These are phyloP conservation scores for Eupeodes corollae DNA, from an alignment of 1,140 invertebrate species.

Conservation along the genomic window DNA sequence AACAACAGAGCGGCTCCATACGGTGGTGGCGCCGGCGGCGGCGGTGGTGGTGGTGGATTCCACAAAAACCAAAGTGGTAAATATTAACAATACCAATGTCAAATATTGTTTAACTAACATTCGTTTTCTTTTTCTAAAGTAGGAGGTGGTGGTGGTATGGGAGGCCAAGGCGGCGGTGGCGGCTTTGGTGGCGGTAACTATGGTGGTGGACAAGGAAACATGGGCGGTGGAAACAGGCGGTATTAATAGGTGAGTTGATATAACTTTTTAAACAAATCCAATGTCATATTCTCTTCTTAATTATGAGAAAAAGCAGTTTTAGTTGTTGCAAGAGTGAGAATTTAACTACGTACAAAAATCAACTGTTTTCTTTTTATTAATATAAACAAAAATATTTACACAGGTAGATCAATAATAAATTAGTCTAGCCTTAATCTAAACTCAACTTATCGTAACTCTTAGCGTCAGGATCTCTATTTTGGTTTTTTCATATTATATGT, in stretches of 20 bases:
- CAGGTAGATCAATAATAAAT: too few species aligned
- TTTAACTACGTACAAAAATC: too few species aligned
- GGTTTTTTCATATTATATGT: too few species aligned
- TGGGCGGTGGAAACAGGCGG: constrained; percentile 34
- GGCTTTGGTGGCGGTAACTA: constrained; percentile 24
- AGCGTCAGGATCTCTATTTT: too few species aligned
- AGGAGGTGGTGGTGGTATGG: constrained; percentile 32
- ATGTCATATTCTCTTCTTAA: too few species aligned
- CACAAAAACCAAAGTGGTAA: neutral
- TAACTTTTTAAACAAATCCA: too few species aligned
- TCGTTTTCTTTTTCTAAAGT: constrained; percentile 7
- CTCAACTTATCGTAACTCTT: too few species aligned
- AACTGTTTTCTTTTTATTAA: too few species aligned
- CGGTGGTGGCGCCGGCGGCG: constrained; percentile 29
- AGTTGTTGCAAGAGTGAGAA: too few species aligned
- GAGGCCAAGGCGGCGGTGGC: constrained; percentile 33
- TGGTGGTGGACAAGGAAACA: constrained; percentile 6
- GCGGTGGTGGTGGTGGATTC: constrained; percentile 22
- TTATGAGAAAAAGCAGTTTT: too few species aligned
- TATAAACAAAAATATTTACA: too few species aligned
- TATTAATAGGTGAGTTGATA: constrained; percentile 15
- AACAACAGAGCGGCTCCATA: constrained; percentile 49
- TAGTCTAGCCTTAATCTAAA: too few species aligned
- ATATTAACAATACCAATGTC: neutral
- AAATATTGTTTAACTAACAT: neutral